Conservation (phyloP, 2,888 invertebrate genomes). For the Eristalis arbustorum region DNA sequence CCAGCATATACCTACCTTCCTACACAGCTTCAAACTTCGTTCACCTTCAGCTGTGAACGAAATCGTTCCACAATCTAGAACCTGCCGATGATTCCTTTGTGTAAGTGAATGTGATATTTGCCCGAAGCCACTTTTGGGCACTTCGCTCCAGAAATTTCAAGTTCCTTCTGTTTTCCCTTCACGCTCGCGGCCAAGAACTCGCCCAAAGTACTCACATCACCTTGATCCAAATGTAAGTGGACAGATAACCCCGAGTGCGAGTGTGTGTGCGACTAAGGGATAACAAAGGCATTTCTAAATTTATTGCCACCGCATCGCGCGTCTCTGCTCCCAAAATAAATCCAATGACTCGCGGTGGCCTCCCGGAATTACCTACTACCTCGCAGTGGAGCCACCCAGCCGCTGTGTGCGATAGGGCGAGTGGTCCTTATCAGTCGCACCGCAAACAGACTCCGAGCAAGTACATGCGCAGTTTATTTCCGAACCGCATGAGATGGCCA, state of each 20-base stretch:
- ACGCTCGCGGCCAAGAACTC: neutral
- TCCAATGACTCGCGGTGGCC: neutral
- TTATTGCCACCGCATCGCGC: neutral
- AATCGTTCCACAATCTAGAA: no score
- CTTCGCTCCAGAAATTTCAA: neutral
- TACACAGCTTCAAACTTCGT: no score
- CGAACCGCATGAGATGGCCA: constrained; percentile 1
- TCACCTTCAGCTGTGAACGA: no score
- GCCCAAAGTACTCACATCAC: neutral
- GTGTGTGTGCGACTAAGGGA: neutral
- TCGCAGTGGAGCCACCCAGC: neutral
- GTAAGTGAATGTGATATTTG: neutral
- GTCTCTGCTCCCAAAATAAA: neutral
- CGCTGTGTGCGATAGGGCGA: neutral
- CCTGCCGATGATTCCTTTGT: neutral
- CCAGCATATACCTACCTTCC: no score
- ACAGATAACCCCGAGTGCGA: neutral
- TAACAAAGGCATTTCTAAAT: neutral
- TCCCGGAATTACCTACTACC: neutral
- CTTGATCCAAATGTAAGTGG: neutral
- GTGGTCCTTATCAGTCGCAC: constrained; percentile 14
- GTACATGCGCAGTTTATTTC: neutral
- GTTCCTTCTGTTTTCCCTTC: neutral
- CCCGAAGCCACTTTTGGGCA: neutral
- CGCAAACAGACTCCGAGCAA: constrained; percentile 1